phyloP scores from a whole-genome alignment of 1,140 invertebrate species.

The Samia ricini region DNA sequence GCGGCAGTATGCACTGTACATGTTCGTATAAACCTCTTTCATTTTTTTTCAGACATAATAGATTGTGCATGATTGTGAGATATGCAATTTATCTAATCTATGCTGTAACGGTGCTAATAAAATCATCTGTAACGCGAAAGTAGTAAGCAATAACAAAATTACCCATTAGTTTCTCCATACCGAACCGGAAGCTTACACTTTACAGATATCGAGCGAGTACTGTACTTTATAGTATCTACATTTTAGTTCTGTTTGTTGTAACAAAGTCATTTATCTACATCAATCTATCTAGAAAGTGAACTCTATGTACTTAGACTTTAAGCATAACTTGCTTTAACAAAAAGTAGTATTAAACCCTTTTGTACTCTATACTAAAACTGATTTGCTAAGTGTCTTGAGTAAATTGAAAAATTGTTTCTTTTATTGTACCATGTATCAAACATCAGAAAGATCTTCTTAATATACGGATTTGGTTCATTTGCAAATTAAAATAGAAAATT shows the following conservation, averaged over 20 bases:
- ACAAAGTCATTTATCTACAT: not conserved
- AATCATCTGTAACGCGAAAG: too few species aligned
- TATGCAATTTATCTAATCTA: too few species aligned
- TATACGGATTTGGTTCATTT: not conserved
- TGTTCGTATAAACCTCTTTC: too few species aligned
- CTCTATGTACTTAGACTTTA: not conserved
- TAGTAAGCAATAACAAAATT: too few species aligned
- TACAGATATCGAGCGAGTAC: not conserved
- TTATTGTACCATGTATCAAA: not conserved
- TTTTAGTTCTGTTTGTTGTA: not conserved
- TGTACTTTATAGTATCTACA: not conserved
- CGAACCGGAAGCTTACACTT: not conserved
- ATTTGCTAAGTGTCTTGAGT: not conserved
- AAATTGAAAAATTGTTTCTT: constrained; percentile 22
- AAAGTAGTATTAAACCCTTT: not conserved
- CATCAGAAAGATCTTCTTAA: not conserved
- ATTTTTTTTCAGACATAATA: too few species aligned
- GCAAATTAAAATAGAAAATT: constrained; percentile 1
- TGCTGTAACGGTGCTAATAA: too few species aligned
- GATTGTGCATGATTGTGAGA: too few species aligned
- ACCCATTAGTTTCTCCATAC: not conserved
- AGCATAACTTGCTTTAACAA: not conserved
- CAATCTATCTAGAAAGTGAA: not conserved
- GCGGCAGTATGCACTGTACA: too few species aligned
- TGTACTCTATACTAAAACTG: not conserved